These are phyloP conservation scores for Rana temporaria DNA, from an alignment of 2,113 vertebrate species.

Conservation along the genomic window DNA sequence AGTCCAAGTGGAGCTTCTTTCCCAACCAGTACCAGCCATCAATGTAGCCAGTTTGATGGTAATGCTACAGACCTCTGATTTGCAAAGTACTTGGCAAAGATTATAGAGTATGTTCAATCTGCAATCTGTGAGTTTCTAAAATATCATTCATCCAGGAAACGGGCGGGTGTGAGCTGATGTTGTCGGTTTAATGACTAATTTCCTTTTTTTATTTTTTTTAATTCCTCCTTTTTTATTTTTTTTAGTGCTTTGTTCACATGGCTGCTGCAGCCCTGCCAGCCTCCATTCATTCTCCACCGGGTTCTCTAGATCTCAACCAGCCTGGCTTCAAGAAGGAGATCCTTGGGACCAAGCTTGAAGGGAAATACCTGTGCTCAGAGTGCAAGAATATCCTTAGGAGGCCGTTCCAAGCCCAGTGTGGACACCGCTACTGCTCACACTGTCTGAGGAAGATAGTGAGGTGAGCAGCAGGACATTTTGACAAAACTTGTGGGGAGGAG, in stretches of 20 bases:
- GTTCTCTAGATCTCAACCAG: conserved; percentile 85
- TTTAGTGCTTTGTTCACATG: conserved; percentile 72
- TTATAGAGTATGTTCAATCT: no score
- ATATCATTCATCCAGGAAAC: neutral
- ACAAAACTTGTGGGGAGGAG: no score
- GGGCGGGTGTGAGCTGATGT: neutral
- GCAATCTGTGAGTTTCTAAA: no score
- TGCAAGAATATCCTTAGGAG: conserved; percentile 86
- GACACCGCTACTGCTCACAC: conserved; percentile 90
- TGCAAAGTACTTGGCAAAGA: no score
- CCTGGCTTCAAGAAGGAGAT: conserved; percentile 86
- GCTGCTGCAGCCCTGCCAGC: conserved; percentile 68
- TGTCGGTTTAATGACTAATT: neutral
- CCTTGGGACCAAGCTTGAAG: conserved; percentile 85
- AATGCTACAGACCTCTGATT: no score
- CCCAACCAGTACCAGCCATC: no score
- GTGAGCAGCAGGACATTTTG: conserved; percentile 64
- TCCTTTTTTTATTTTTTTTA: neutral
- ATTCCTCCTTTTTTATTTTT: no score
- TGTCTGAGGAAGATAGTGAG: conserved; percentile 88
- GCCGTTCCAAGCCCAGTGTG: conserved; percentile 91
- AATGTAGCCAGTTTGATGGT: no score
- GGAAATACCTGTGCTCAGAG: conserved; percentile 90
- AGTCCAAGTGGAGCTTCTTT: no score
- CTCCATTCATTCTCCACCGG: conserved; percentile 82